These are phyloP conservation scores for Turritopsis rubra DNA, from an alignment of 30 jellyfish, hydroid and myxozoan genomes.

Conservation along the genomic window DNA sequence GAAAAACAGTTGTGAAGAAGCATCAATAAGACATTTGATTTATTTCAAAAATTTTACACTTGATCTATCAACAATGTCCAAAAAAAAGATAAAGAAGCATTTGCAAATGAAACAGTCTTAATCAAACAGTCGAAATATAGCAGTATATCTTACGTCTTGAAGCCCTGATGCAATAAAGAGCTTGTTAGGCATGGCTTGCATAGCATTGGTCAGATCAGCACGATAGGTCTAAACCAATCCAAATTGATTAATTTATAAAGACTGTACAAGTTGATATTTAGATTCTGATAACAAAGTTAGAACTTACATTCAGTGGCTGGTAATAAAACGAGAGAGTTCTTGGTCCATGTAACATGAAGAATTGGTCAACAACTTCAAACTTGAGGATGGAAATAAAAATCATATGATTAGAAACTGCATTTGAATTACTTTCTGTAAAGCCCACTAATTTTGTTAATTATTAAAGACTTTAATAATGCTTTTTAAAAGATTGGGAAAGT, in stretches of 20 bases:
- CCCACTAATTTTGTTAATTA: no score
- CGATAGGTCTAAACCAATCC: background rate
- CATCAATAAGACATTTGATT: background rate
- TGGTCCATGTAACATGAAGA: conserved; percentile 48
- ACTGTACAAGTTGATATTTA: background rate
- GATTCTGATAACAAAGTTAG: background rate
- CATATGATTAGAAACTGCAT: no score
- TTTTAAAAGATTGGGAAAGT: no score
- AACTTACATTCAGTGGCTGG: conserved; percentile 30
- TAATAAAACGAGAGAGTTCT: conserved; percentile 58
- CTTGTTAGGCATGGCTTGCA: conserved; percentile 43
- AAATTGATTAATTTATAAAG: background rate
- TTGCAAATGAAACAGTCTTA: background rate
- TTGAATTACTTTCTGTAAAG: no score
- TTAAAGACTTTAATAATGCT: no score
- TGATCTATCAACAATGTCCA: no score
- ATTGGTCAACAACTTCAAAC: conserved; percentile 47
- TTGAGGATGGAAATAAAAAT: conserved; percentile 12
- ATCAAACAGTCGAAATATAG: background rate
- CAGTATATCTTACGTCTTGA: conserved; percentile 27
- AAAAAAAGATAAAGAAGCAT: background rate
- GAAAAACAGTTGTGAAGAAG: background rate
- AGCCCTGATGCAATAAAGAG: conserved; percentile 55
- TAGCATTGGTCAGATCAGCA: background rate
- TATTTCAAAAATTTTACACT: background rate